Conservation (phyloP, 2,113 vertebrate genomes). For the Protomyctophum bolini region DNA sequence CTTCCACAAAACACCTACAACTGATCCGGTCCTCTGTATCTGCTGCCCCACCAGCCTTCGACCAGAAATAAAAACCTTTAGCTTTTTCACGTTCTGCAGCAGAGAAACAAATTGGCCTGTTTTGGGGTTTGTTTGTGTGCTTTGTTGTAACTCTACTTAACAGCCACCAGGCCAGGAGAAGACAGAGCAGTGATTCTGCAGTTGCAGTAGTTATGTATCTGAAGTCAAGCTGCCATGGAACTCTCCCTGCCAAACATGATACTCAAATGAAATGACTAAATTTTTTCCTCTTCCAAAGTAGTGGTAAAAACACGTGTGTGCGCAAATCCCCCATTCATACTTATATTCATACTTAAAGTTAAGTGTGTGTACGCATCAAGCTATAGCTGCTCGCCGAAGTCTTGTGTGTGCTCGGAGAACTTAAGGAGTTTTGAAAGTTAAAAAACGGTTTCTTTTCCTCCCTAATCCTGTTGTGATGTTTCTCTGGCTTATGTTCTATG, state of each 20-base stretch:
- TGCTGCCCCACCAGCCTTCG: slow-evolving; percentile 52
- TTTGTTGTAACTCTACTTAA: slow-evolving; percentile 75
- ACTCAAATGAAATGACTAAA: slow-evolving; percentile 79
- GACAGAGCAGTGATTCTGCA: slow-evolving; percentile 71
- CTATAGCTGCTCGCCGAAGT: slow-evolving; percentile 63
- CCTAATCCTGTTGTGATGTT: slow-evolving; percentile 79
- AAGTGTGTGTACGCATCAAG: too few relatives aligned
- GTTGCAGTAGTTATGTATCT: slow-evolving; percentile 64
- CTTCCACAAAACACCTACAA: slow-evolving; percentile 65
- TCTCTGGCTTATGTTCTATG: slow-evolving; percentile 74
- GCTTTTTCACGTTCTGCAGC: slow-evolving; percentile 65
- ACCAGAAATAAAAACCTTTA: slow-evolving; percentile 72
- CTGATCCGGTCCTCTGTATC: slow-evolving; percentile 66
- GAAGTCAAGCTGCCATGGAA: slow-evolving; percentile 70
- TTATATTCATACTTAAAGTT: too few relatives aligned
- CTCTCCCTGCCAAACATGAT: slow-evolving; percentile 78
- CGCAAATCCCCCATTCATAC: slow-evolving; percentile 47
- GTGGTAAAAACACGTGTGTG: slow-evolving; percentile 57
- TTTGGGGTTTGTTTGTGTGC: slow-evolving; percentile 74
- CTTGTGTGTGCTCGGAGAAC: slow-evolving; percentile 75
- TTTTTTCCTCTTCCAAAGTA: slow-evolving; percentile 67
- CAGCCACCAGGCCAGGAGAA: slow-evolving; percentile 76
- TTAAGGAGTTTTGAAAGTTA: slow-evolving; percentile 83
- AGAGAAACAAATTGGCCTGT: slow-evolving; percentile 73
- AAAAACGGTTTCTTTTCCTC: slow-evolving; percentile 77